Evolutionary conservation across 2,797 vertebrate genomes (phyloP), one percentile per base, ranked within the genome.

Genomic region (Xiphorhynchus erythropygius): DNA sequence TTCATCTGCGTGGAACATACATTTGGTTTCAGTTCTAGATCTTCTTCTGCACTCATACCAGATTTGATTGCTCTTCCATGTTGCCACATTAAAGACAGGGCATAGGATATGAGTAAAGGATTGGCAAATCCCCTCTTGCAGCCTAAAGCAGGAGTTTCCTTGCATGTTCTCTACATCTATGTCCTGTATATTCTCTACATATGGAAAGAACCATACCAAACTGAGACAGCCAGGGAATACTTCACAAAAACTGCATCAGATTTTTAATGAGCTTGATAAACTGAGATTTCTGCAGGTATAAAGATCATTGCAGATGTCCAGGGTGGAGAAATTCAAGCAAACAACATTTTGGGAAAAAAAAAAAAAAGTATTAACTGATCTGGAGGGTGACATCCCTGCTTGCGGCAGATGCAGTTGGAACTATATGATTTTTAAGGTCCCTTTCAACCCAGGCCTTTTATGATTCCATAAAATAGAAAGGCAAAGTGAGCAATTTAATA

Each of bases 1-100:
- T 30, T 35, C n/a, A n/a, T 18, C 41, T 63, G 8, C 1, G 0
- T 33, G 7, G 33, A 13, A 44, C 3, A 13, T 7, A 10, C 8
- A 18, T 59, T 67, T 87, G 39, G 8, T 16, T 77, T 69, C 25
- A 56, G 9, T 73, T 70, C 32, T 60, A 67, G 23, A 24, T 73
- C 27, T 46, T 30, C 35, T 47, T 76, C 11, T 63, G 19, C 28
- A 35, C 10, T 77, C 14, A 5, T 18, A 37, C 13, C n/a, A 60
- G 19, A 55, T 62, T 49, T 44, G 9, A 62, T 59, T 42, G 13
- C 14, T 84, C 62, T 62, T 35, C 50, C 3, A 3, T 37, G 32
- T 21, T 73, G 25, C 23, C 46, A 39, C 10, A 32, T 6, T 44
- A 33, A 60, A 80, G 13, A 25, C 14, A 57, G 15, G 10, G 13